Base-by-base conservation (phyloP, 2,113 vertebrate genomes). In the Bambusicola thoracicus region DNA sequence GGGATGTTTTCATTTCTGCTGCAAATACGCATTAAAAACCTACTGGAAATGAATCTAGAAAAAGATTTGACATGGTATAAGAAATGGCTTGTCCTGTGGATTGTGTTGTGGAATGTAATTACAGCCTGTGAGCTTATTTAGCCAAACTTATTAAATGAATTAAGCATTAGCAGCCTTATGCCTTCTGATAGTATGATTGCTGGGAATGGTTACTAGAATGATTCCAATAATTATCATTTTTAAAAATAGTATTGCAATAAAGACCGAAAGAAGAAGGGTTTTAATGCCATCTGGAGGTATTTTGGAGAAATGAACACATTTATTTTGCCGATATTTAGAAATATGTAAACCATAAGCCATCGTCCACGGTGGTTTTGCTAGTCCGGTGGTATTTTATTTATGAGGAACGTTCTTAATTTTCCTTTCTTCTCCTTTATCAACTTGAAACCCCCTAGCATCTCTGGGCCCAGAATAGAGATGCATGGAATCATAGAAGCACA, bases 211-310 rank as follows among this genome's bases (percentile, higher is more conserved):
- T 95, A 86, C 93, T 81, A 85, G 76, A 95, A 87, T 91, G 16
- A 59, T 92, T 95, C 85, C 87, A 96, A 92, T 96, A 90, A 95
- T 87, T 96, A 93, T 51, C 3, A 82, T 96, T 94, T 97, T 94
- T 41, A 7, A 80, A 95, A 85, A 94, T 82, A 90, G 92, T 93
- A 91, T 82, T 34, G 38, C 70, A 83, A 24, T 65, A 94, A 95
- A 95, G 80, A 88, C 32, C 30, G 24, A 94, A 92, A 95, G 91
- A 82, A 61, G 90, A 97, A 96, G 96, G 16, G 94, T 96, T 98
- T 97, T 97, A 97, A 98, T 98, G 96, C 97, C 97, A 97, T 96
- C 97, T 98, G 97, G 97, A 98, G 97, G 97, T 97, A 96, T 97
- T 95, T 90, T 86, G 46, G 92, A 96, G 97, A 97, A 98, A 86